A percentile compares a stretch with the other conserved stretches of the same genome.
Conservation (phyloP, 2,888 invertebrate species). For the Drosophila meridionalis region DNA sequence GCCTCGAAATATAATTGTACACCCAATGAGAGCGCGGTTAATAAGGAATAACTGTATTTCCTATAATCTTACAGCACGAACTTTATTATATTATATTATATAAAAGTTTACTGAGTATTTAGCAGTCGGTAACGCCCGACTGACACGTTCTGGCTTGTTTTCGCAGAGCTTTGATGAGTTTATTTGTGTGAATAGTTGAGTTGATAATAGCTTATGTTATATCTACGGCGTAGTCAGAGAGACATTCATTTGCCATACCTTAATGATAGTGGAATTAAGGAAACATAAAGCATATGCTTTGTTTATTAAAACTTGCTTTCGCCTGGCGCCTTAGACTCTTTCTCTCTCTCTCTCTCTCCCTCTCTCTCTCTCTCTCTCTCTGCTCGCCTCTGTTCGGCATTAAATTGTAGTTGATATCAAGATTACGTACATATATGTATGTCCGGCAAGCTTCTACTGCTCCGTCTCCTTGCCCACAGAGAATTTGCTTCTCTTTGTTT, state of each 20-base stretch:
- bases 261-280: conserved; percentile 1
- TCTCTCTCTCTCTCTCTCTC: not conserved
- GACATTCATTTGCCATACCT: not conserved
- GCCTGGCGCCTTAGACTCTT: not conserved
- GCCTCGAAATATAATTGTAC: too few relatives aligned
- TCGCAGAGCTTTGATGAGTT: not conserved
- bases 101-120: not conserved
- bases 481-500: conserved; percentile 44
- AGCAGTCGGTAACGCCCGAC: not conserved
- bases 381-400: not conserved
- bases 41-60: too few relatives aligned
- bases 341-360: not conserved
- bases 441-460: conserved; percentile 2
- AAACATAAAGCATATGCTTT: not conserved
- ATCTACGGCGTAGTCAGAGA: not conserved
- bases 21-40: too few relatives aligned
- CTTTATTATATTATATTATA: too few relatives aligned
- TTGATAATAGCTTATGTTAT: not conserved
- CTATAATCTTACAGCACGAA: too few relatives aligned
- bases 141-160: not conserved
- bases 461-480: conserved; percentile 8
- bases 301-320: not conserved
- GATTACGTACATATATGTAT: conserved; percentile 19
- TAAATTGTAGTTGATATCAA: conserved; percentile 4
- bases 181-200: conserved; percentile 8